Percentiles rank a stretch among this genome's conserved stretches.
phyloP scores from a whole-genome alignment of 2,888 invertebrate genomes.

The Falcaria lacertinaria region DNA sequence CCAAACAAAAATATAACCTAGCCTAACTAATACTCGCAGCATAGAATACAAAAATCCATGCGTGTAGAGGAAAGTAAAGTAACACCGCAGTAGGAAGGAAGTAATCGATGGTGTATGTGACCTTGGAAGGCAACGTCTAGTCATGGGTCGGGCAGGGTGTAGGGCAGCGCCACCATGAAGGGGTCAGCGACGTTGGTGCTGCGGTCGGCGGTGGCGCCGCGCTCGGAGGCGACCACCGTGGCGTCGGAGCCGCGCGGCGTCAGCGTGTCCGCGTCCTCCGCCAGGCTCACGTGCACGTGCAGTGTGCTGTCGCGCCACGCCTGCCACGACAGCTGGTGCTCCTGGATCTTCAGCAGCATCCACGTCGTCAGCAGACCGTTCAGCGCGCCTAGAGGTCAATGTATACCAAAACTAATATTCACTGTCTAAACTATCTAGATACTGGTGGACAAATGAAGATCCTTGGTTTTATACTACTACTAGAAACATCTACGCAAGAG shows the following conservation, averaged over 20 bases:
- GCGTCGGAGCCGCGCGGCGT: slow-evolving; percentile 30
- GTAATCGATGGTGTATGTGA: too few relatives aligned
- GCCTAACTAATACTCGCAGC: too few relatives aligned
- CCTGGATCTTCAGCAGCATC: slow-evolving; percentile 73
- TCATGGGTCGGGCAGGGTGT: slow-evolving; percentile 34
- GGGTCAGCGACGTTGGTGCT: slow-evolving; percentile 60
- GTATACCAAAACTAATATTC: too few relatives aligned
- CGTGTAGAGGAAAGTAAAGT: too few relatives aligned
- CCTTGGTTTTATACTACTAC: too few relatives aligned
- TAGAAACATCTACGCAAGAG: too few relatives aligned
- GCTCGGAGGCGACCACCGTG: slow-evolving; percentile 32
- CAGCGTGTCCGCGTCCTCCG: slow-evolving; percentile 28
- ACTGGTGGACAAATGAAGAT: too few relatives aligned
- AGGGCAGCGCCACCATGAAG: slow-evolving; percentile 55
- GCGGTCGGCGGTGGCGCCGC: slow-evolving; percentile 29
- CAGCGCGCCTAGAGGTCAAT: slow-evolving; percentile 53
- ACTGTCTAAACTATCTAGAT: too few relatives aligned
- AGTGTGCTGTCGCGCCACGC: slow-evolving; percentile 70
- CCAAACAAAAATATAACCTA: too few relatives aligned
- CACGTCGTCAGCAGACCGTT: slow-evolving; percentile 72
- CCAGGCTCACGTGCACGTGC: slow-evolving; percentile 63
- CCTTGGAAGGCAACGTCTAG: not conserved
- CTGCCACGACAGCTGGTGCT: slow-evolving; percentile 72
- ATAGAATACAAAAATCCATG: too few relatives aligned
- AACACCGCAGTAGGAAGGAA: too few relatives aligned